Evolutionary conservation across 2,888 invertebrate species (phyloP).

Genomic region (Lepidocyrtinus sp.): DNA sequence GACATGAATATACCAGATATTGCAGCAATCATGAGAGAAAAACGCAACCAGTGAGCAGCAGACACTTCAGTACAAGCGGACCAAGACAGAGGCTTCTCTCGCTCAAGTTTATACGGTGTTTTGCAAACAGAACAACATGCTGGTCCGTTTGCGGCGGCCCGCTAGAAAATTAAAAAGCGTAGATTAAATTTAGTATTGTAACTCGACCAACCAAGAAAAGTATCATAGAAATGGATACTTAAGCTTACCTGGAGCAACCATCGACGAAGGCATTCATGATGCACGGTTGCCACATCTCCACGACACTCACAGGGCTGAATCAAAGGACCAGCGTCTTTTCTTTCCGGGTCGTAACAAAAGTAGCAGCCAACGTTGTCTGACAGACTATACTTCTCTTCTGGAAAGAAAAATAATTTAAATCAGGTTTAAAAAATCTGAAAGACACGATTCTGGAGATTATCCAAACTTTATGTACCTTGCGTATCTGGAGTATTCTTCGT

Average conservation of each 20-base stretch:
- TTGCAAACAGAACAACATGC: conserved; percentile 89
- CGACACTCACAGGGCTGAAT: conserved; percentile 93
- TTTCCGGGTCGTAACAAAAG: conserved; percentile 91
- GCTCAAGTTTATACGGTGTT: conserved; percentile 85
- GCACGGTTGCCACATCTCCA: conserved; percentile 93
- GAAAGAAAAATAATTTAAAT: conserved; percentile 17
- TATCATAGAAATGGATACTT: conserved; percentile 63
- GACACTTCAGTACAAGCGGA: conserved; percentile 70
- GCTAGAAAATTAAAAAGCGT: conserved; percentile 74
- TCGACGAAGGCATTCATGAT: conserved; percentile 90
- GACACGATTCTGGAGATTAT: conserved; percentile 21
- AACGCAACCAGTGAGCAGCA: conserved; percentile 83
- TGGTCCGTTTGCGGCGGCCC: conserved; percentile 79
- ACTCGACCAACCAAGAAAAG: not conserved
- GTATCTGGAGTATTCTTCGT: conserved; percentile 56
- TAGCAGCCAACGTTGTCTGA: conserved; percentile 81
- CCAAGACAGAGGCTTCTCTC: conserved; percentile 74
- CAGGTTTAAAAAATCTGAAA: not conserved
- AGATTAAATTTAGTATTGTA: conserved; percentile 16
- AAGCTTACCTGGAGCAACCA: conserved; percentile 94
- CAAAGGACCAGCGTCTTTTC: conserved; percentile 82
- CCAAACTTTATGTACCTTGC: conserved; percentile 49
- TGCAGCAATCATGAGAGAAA: conserved; percentile 82
- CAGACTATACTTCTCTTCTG: conserved; percentile 68
- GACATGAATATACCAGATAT: conserved; percentile 77